A percentile compares a stretch with the other conserved stretches of the same genome.
Evolutionary conservation across 2,113 vertebrate species (phyloP).

Genomic region (Xenus cinereus): DNA sequence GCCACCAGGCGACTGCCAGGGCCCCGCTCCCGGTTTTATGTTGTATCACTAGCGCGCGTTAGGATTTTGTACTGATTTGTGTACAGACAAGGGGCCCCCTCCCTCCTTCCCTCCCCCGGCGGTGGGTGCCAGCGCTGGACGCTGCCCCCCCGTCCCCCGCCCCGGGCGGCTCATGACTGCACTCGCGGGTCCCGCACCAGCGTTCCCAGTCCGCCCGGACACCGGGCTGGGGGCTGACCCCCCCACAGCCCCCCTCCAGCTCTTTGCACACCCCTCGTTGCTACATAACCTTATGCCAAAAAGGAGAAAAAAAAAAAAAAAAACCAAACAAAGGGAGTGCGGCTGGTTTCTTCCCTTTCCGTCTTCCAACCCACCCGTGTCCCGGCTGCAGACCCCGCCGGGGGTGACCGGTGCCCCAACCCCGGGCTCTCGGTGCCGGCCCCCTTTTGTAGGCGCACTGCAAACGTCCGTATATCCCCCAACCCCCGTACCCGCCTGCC

Average conservation of each 20-base stretch:
- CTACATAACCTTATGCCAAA: background rate
- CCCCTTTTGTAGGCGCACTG: accelerated
- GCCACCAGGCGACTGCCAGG: background rate
- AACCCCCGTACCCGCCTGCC: background rate
- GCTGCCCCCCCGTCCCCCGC: background rate
- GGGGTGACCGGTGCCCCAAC: background rate
- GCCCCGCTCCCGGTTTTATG: background rate
- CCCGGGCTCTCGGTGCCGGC: background rate
- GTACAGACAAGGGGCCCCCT: background rate
- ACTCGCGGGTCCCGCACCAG: background rate
- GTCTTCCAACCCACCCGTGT: background rate
- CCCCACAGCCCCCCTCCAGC: background rate
- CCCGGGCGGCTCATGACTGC: background rate
- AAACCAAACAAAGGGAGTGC: background rate
- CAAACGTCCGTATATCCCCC: accelerated
- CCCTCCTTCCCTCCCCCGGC: background rate
- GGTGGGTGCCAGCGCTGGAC: constrained; percentile 43
- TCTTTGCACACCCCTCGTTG: background rate
- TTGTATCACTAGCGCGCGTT: background rate
- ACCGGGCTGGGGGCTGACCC: background rate
- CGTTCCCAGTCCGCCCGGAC: background rate
- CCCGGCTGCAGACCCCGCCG: background rate
- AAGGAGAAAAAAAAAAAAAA: background rate
- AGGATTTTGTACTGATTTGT: background rate
- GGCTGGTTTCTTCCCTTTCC: accelerated